A percentile compares a stretch with the other conserved stretches of the same genome.
Evolutionary conservation across 2,113 vertebrate species (phyloP).

Genomic region (Oncorhynchus clarkii): DNA sequence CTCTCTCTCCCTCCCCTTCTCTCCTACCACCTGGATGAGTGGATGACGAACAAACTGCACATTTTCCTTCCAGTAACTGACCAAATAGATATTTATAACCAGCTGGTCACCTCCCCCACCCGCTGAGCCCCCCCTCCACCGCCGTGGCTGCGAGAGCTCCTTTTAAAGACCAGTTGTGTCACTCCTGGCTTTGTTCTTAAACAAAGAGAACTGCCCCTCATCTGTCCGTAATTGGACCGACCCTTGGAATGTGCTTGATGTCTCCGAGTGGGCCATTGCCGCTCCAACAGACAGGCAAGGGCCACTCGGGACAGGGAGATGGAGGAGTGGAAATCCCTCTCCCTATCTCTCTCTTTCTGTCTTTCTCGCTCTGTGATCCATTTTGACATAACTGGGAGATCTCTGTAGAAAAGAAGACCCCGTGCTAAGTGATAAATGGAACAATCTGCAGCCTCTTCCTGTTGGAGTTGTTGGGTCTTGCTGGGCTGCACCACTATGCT

Average conservation of each 20-base stretch:
- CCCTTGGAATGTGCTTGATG: constrained; percentile 79
- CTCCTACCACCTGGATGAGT: constrained; percentile 70
- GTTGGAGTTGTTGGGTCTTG: constrained; percentile 39
- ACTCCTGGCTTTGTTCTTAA: constrained; percentile 78
- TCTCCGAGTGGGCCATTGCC: constrained; percentile 60
- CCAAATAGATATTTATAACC: constrained; percentile 79
- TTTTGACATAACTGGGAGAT: constrained; percentile 17
- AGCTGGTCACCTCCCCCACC: constrained; percentile 71
- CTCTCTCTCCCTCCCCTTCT: not conserved
- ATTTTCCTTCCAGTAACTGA: constrained; percentile 78
- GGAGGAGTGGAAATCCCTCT: constrained; percentile 52
- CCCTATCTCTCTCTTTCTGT: constrained; percentile 6
- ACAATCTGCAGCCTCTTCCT: constrained; percentile 37
- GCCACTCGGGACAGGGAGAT: constrained; percentile 49
- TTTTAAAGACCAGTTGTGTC: constrained; percentile 77
- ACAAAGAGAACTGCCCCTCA: constrained; percentile 78
- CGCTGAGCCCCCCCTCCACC: constrained; percentile 28
- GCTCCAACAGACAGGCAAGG: constrained; percentile 50
- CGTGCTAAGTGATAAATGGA: constrained; percentile 34
- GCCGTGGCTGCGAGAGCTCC: constrained; percentile 63
- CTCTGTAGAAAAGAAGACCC: constrained; percentile 24
- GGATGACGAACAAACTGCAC: constrained; percentile 72
- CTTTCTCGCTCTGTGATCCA: constrained; percentile 14
- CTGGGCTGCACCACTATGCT: constrained; percentile 40
- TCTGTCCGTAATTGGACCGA: constrained; percentile 75